Conservation (phyloP, 2,888 invertebrate genomes). For the Coecobrya sp. region DNA sequence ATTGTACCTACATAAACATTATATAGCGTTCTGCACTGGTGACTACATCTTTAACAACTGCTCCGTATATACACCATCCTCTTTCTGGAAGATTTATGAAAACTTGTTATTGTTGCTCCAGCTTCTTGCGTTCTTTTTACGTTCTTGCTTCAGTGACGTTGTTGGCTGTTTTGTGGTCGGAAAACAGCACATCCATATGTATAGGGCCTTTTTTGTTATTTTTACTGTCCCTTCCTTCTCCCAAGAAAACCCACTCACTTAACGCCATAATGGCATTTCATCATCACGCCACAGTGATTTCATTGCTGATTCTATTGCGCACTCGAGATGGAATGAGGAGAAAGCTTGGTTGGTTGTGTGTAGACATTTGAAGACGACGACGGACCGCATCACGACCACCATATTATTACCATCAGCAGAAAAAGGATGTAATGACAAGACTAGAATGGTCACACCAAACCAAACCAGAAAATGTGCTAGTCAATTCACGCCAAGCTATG, state of each 20-base stretch:
- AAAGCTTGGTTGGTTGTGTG: background rate
- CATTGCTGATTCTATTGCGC: constrained; percentile 55
- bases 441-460: constrained; percentile 9
- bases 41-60: background rate
- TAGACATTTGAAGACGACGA: background rate
- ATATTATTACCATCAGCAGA: constrained; percentile 35
- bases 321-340: background rate
- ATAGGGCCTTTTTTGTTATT: constrained; percentile 20
- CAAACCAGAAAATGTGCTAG: background rate
- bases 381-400: background rate
- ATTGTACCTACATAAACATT: too few relatives aligned
- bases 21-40: background rate
- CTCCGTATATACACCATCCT: constrained; percentile 1
- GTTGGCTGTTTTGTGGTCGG: constrained; percentile 51
- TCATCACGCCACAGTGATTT: constrained; percentile 75
- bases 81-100: constrained; percentile 68
- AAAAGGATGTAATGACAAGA: background rate
- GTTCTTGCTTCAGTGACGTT: constrained; percentile 56
- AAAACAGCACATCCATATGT: constrained; percentile 12
- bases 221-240: constrained; percentile 49
- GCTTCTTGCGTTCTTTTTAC: constrained; percentile 53
- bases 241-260: constrained; percentile 66
- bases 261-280: constrained; percentile 67
- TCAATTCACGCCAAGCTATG: background rate
- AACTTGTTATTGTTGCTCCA: constrained; percentile 70